These are phyloP conservation scores for Drosophila melanosoma DNA, from an alignment of 2,888 invertebrate genomes.

Conservation along the genomic window DNA sequence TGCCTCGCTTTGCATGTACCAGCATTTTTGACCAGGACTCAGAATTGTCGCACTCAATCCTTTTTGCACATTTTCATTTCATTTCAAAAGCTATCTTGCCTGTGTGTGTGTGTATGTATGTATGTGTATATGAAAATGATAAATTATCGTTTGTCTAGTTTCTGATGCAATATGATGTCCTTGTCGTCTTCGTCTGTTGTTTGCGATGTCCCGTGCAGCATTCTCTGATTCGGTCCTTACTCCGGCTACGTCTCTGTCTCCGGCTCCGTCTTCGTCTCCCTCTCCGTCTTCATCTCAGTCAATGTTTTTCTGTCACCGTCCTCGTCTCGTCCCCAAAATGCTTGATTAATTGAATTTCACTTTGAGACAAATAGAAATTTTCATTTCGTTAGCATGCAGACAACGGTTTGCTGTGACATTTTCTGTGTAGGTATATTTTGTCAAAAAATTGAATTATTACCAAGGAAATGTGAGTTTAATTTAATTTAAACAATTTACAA, in stretches of 20 bases:
- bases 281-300: background rate
- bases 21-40: constrained; percentile 31
- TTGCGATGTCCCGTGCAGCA: constrained; percentile 19
- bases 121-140: constrained; percentile 54
- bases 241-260: background rate
- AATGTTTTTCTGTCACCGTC: constrained; percentile 3
- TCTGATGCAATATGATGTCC: constrained; percentile 75
- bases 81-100: constrained; percentile 38
- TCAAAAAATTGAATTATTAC: constrained; percentile 66
- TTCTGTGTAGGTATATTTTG: constrained; percentile 43
- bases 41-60: constrained; percentile 30
- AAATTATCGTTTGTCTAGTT: constrained; percentile 70
- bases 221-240: constrained; percentile 2
- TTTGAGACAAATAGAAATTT: constrained; percentile 69
- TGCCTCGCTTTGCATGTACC: constrained; percentile 38
- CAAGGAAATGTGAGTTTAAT: constrained; percentile 52
- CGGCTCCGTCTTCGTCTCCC: background rate
- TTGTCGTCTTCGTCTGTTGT: constrained; percentile 58
- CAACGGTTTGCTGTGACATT: constrained; percentile 72
- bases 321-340: constrained; percentile 46
- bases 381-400: constrained; percentile 50
- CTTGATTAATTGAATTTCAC: constrained; percentile 77
- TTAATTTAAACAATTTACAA: constrained; percentile 23
- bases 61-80: constrained; percentile 45
- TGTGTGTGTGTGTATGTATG: constrained; percentile 8